Evolutionary conservation across 2,797 vertebrate genomes (phyloP).

Genomic region (Uromys caudimaculatus): DNA sequence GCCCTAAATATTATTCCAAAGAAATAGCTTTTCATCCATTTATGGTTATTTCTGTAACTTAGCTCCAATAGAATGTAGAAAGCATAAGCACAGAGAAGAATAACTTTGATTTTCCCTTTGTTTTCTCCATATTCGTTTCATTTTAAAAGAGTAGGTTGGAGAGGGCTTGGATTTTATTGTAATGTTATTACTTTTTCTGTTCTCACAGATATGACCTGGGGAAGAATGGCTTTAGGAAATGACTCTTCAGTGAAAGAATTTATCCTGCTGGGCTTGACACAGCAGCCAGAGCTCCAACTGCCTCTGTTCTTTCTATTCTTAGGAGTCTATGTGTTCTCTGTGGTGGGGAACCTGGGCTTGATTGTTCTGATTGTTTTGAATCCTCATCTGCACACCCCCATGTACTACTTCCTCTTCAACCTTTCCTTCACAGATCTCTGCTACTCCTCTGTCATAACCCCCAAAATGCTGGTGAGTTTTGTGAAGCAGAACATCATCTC

Average conservation of each 20-base stretch:
- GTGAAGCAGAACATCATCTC: neutral
- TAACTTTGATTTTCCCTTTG: neutral
- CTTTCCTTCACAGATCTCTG: conserved; percentile 21
- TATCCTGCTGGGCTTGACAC: neutral
- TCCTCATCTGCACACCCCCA: conserved; percentile 70
- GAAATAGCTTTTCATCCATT: neutral
- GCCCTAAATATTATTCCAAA: neutral
- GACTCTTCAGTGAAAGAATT: neutral
- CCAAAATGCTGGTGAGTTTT: neutral
- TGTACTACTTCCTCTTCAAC: conserved; percentile 73
- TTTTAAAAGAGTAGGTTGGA: neutral
- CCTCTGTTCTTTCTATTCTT: neutral
- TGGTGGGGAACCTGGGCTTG: neutral
- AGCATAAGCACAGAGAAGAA: neutral
- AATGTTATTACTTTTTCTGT: neutral
- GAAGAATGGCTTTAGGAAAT: conserved; percentile 50
- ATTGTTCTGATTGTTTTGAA: neutral
- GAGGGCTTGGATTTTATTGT: neutral
- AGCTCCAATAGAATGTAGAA: neutral
- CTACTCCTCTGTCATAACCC: neutral
- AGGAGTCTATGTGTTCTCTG: neutral
- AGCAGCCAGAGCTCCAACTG: neutral
- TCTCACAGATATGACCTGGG: neutral
- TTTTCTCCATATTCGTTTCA: neutral
- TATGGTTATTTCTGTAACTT: neutral